phyloP scores from a whole-genome alignment of 2,797 vertebrate genomes.

The Clarias pachynema region DNA sequence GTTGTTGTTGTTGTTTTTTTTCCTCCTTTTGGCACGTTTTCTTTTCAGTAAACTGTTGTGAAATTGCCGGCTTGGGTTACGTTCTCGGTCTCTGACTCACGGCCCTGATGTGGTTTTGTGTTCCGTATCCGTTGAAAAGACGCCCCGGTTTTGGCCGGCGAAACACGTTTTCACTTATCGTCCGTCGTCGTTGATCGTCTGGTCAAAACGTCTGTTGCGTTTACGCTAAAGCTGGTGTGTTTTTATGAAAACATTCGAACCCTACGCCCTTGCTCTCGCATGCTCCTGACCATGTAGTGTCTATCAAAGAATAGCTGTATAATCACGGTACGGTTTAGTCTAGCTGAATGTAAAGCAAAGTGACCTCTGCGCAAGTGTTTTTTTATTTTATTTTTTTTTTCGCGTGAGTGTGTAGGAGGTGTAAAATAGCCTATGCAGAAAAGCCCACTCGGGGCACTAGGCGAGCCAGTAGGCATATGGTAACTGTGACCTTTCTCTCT shows the following conservation, averaged over 20 bases:
- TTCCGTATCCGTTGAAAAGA: constrained; percentile 41
- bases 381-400: background rate
- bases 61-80: constrained; percentile 3
- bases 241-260: constrained; percentile 28
- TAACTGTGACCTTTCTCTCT: constrained; percentile 48
- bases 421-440: constrained; percentile 54
- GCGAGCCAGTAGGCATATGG: constrained; percentile 53
- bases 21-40: constrained; percentile 1
- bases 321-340: constrained; percentile 54
- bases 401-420: constrained; percentile 8
- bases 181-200: constrained; percentile 66
- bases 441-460: constrained; percentile 55
- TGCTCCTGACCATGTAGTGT: constrained; percentile 3
- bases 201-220: constrained; percentile 65
- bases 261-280: background rate
- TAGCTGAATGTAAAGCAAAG: constrained; percentile 58
- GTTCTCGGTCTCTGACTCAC: constrained; percentile 19
- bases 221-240: constrained; percentile 51
- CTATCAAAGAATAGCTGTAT: constrained; percentile 23
- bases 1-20: background rate
- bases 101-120: constrained; percentile 4
- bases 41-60: constrained; percentile 10
- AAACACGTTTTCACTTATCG: constrained; percentile 56
- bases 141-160: constrained; percentile 35
- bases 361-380: constrained; percentile 62